Evolutionary conservation across 2,113 vertebrate genomes (phyloP).

Genomic region (Cyprinodon brontotheroides): DNA sequence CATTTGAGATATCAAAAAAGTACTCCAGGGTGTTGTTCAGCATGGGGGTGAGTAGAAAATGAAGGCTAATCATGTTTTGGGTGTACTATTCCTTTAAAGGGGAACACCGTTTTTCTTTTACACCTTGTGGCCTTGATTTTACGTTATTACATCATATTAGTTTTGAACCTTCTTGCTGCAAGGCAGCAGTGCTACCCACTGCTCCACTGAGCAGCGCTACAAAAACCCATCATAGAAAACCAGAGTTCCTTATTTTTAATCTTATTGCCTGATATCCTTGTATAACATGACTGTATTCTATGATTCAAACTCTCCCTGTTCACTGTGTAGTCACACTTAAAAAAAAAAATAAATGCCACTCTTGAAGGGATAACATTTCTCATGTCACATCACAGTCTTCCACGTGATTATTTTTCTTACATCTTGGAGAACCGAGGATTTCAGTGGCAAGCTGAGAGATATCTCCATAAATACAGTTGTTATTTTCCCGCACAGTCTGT

Average conservation of each 20-base stretch:
- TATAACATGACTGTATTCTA: conserved; percentile 3
- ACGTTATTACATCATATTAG: background rate
- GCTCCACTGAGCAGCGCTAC: no score
- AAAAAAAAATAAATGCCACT: conserved; percentile 7
- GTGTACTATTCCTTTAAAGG: no score
- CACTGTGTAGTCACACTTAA: conserved; percentile 21
- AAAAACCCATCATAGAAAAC: no score
- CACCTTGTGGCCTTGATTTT: conserved; percentile 15
- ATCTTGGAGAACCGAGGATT: conserved; percentile 41
- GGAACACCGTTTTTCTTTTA: no score
- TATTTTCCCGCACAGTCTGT: conserved; percentile 59
- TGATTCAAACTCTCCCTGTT: conserved; percentile 1
- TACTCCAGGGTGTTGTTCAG: no score
- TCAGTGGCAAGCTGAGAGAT: conserved; percentile 48
- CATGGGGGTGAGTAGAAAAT: no score
- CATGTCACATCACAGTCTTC: conserved; percentile 23
- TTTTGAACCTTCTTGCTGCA: no score
- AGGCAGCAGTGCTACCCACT: no score
- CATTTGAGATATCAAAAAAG: no score
- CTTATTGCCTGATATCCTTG: background rate
- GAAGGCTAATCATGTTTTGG: no score
- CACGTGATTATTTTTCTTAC: conserved; percentile 51
- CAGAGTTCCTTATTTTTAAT: conserved; percentile 9
- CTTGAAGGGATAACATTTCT: conserved; percentile 32
- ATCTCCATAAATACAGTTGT: conserved; percentile 61